Conservation (phyloP, 2,113 vertebrate species). For the Gasterosteus nipponicus region DNA sequence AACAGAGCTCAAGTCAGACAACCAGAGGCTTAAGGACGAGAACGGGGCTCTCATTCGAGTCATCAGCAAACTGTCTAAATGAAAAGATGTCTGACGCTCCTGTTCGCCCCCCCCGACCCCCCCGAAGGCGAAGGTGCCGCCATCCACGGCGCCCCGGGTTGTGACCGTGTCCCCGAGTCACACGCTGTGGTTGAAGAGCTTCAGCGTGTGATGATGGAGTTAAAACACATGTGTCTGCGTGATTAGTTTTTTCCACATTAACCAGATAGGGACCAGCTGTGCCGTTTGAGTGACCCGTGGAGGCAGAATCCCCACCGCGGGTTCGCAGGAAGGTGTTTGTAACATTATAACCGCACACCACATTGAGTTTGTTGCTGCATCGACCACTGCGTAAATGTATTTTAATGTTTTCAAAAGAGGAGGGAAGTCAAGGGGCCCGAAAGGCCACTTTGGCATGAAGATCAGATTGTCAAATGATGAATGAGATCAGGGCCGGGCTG, state of each 20-base stretch:
- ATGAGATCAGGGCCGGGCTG: neutral
- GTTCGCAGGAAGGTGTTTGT: conserved; percentile 35
- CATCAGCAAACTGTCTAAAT: conserved; percentile 99
- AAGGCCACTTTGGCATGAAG: neutral
- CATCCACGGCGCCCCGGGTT: conserved; percentile 20
- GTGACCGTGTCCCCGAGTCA: conserved; percentile 11
- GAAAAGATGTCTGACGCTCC: conserved; percentile 60
- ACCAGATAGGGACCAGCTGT: conserved; percentile 48
- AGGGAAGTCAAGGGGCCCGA: neutral
- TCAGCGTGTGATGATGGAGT: conserved; percentile 1
- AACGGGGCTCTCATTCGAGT: conserved; percentile 97
- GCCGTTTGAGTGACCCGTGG: conserved; percentile 19
- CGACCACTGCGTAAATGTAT: conserved; percentile 28
- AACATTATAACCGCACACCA: conserved; percentile 26
- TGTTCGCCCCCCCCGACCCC: conserved; percentile 2
- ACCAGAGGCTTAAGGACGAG: conserved; percentile 97
- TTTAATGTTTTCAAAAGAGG: conserved; percentile 10
- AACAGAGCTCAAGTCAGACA: conserved; percentile 96
- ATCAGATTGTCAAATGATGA: neutral
- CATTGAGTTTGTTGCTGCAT: conserved; percentile 24
- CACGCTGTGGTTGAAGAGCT: conserved; percentile 1
- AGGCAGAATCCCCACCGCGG: conserved; percentile 7
- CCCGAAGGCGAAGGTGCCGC: conserved; percentile 13
- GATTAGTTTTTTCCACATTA: conserved; percentile 21
- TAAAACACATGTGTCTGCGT: conserved; percentile 3